These are phyloP conservation scores for Chaetops frenatus DNA, from an alignment of 2,113 vertebrate genomes.

Conservation along the genomic window DNA sequence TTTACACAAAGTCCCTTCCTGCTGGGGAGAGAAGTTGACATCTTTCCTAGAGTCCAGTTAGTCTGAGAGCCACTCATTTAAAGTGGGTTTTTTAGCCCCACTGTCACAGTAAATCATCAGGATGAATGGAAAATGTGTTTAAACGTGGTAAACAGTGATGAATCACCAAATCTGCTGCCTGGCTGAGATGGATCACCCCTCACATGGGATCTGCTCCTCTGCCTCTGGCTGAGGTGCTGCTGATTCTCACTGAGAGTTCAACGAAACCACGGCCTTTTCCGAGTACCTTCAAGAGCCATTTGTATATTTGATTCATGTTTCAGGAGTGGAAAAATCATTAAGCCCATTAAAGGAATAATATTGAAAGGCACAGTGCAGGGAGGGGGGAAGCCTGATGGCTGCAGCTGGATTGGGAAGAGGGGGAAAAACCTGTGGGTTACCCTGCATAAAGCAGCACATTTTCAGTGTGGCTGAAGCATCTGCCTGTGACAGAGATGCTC, in stretches of 20 bases:
- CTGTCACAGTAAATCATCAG: neutral
- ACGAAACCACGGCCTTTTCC: neutral
- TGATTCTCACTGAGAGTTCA: neutral
- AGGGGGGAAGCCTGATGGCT: neutral
- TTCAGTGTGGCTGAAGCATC: slow-evolving; percentile 37
- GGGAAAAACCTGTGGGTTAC: neutral
- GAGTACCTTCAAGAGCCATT: neutral
- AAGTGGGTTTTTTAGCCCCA: neutral
- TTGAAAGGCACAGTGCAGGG: neutral
- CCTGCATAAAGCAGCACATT: neutral
- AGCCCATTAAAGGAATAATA: neutral
- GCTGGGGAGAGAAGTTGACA: neutral
- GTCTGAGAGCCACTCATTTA: neutral
- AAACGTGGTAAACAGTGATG: neutral
- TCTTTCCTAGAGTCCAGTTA: neutral
- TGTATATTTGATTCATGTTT: neutral
- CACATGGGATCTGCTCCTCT: neutral
- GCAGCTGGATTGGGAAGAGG: neutral
- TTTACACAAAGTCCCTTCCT: neutral
- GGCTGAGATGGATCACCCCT: neutral
- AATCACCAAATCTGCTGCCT: neutral
- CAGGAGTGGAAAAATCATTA: slow-evolving; percentile 32
- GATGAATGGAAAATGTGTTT: neutral
- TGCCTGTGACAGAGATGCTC: slow-evolving; percentile 52
- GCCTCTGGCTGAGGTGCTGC: neutral